Evolutionary conservation across 2,888 invertebrate genomes (phyloP).

Genomic region (Ephialtes manifestator): DNA sequence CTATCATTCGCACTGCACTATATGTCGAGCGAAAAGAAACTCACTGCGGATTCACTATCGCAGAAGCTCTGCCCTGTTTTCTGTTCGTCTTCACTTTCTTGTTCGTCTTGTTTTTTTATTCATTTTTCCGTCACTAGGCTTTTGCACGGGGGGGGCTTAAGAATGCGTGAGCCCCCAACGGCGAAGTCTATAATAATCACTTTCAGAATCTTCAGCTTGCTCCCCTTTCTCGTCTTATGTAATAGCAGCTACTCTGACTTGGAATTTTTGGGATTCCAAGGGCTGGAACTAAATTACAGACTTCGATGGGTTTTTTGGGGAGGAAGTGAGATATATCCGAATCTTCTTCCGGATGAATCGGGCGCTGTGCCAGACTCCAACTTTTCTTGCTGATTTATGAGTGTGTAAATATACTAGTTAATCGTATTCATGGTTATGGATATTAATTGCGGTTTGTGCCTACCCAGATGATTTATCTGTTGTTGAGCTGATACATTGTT

Average conservation of each 20-base stretch:
- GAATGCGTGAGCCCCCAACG: constrained; percentile 72
- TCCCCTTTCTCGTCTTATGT: constrained; percentile 77
- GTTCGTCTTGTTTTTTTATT: constrained; percentile 52
- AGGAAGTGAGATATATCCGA: not conserved
- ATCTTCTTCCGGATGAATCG: constrained; percentile 52
- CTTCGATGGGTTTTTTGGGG: constrained; percentile 33
- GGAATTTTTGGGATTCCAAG: constrained; percentile 80
- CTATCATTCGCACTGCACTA: constrained; percentile 21
- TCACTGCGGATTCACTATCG: not conserved
- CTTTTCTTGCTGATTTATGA: not conserved
- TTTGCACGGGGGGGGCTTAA: constrained; percentile 65
- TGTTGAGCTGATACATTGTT: constrained; percentile 1
- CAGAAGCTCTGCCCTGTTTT: constrained; percentile 51
- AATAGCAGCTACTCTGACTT: constrained; percentile 76
- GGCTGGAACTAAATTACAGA: constrained; percentile 30
- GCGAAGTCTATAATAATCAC: constrained; percentile 82
- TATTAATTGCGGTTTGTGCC: constrained; percentile 6
- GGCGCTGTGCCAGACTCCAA: not conserved
- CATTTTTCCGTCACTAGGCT: constrained; percentile 37
- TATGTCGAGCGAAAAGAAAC: constrained; percentile 13
- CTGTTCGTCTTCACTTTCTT: constrained; percentile 55
- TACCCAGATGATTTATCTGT: constrained; percentile 1
- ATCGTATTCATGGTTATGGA: constrained; percentile 20
- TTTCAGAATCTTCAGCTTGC: constrained; percentile 71
- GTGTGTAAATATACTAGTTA: not conserved